phyloP scores from a whole-genome alignment of 2,888 invertebrate species.

The Synergus umbraculus region DNA sequence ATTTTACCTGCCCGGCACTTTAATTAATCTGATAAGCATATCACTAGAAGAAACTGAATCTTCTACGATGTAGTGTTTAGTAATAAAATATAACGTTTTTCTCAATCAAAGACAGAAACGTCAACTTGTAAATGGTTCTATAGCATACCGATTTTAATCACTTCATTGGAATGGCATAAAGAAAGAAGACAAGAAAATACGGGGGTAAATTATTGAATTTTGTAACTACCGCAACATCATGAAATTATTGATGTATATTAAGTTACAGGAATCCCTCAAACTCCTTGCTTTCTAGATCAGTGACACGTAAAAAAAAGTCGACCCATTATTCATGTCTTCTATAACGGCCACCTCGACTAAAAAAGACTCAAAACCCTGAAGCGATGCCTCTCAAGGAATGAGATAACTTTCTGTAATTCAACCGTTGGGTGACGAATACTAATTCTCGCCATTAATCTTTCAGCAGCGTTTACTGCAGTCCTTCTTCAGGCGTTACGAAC shows the following conservation, averaged over 20 bases:
- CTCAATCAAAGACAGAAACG: background rate
- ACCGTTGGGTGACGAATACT: conserved; percentile 75
- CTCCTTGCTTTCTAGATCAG: too few species aligned
- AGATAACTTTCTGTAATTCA: conserved; percentile 72
- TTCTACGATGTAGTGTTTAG: background rate
- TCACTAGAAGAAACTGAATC: background rate
- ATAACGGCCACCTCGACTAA: too few species aligned
- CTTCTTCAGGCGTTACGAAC: conserved; percentile 48
- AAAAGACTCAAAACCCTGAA: conserved; percentile 39
- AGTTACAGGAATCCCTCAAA: too few species aligned
- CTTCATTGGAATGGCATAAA: too few species aligned
- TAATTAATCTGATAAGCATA: background rate
- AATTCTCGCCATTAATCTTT: conserved; percentile 74
- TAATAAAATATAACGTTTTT: background rate
- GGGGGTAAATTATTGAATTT: too few species aligned
- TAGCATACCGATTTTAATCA: too few species aligned
- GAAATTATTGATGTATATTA: too few species aligned
- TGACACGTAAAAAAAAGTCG: too few species aligned
- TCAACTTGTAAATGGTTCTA: background rate
- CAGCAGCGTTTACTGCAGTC: conserved; percentile 55
- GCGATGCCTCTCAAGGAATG: conserved; percentile 50
- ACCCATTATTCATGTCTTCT: too few species aligned
- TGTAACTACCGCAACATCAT: too few species aligned
- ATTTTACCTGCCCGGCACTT: background rate
- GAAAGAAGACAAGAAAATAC: too few species aligned